Evolutionary conservation across 2,888 invertebrate species (phyloP), one percentile per base, ranked within the genome.

Genomic region (Myopa testacea): DNA sequence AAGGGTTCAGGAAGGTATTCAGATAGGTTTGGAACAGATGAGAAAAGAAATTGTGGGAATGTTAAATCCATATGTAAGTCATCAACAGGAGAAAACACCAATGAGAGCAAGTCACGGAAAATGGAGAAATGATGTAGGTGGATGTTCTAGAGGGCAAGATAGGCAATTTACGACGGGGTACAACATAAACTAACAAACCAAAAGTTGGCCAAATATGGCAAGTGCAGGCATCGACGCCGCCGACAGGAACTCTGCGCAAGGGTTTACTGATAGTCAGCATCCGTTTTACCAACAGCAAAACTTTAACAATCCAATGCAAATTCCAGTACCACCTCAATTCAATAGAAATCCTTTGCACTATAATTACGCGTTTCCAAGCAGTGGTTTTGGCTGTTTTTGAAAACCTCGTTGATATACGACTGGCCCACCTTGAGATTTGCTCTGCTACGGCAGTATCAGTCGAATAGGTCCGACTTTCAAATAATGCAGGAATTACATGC

Each of bases 351-450:
- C 26, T 26, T 1, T 26, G 2, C n/a, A 26, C 26, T 26, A 3
- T 16, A 58, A 58, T 19, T n/a, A 19, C 5, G 6, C 12, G 16
- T 16, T 19, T n/a, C n/a, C n/a, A n/a, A n/a, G n/a, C n/a, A n/a
- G n/a, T n/a, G n/a, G n/a, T n/a, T n/a, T n/a, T 73, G 62, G 73
- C 40, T 73, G 12, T 40, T 62, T 38, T 26, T 73, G 26, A 73
- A 62, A 16, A 62, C 73, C 1, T 38, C 38, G 34, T 34, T 6
- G 5, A 19, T 38, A 10, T 12, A 10, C 8, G 38, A 62, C 40
- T 73, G 62, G 72, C 37, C 34, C 8, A 63, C 45, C 10, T 40
- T 60, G 38, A 37, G 45, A 7, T 16, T 45, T 4, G 40, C 45
- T 10, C 19, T 62, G 0, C 12, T 73, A 8, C 7, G 62, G 12